Base-by-base conservation (phyloP, 2,113 vertebrate species). In the Hucho hucho region DNA sequence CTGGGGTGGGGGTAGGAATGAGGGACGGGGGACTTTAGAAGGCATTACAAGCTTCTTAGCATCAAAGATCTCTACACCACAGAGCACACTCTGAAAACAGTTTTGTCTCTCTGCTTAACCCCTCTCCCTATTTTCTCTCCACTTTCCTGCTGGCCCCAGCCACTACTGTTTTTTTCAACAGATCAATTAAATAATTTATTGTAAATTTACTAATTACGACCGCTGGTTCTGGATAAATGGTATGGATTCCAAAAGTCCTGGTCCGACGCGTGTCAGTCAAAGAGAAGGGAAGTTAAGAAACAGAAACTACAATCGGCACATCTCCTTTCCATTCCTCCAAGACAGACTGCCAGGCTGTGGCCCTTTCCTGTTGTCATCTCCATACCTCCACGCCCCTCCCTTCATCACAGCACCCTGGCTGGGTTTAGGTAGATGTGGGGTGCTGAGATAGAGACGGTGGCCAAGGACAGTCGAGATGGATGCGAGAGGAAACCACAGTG, bases 21-120 rank as follows among this genome's bases (percentile, higher is more conserved):
- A 11, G 20, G 83, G 86, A 82, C 80, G 74, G 67, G 73, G 71
- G 59, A 25, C 47, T 82, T 1, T 6, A 18, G 65, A 28, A 43
- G 72, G 73, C 72, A 84, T 69, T 73, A 72, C 76, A 89, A 86
- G 87, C 86, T 83, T 89, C 83, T 88, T 89, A 84, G 83, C 83
- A 89, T 75, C 82, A 76, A 89, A 85, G 83, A 87, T 89, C 83
- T 86, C 74, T 37, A 12, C 29, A 12, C 28, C 9, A 11, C 5
- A 75, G 43, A 68, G 61, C 70, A 32, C 73, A 69, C 53, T 75
- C 75, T 81, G 70, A 89, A 14, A 70, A 16, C 11, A 67, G 32
- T 79, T 46, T 76, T 78, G 61, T 80, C 58, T 67, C 79, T 37
- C 79, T 77, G 69, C 56, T 86, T 76, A 83, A 81, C 80, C 74